These are phyloP conservation scores for Dryobates pubescens DNA, from an alignment of 2,797 vertebrate species.

Conservation along the genomic window DNA sequence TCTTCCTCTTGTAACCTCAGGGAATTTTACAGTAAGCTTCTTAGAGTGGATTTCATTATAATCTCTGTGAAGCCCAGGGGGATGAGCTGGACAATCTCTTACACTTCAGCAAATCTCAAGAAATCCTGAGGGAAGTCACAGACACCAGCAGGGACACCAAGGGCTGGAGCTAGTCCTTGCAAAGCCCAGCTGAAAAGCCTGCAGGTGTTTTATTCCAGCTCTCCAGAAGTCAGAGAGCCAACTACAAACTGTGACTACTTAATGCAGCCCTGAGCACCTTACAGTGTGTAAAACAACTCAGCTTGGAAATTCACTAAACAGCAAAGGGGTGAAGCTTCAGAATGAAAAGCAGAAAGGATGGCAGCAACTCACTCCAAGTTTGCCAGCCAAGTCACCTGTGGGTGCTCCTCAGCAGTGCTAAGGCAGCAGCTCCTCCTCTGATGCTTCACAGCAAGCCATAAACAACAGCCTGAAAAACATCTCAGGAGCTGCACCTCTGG, in stretches of 20 bases:
- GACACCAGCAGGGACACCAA: not conserved
- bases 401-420: not conserved
- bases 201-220: not conserved
- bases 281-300: not conserved
- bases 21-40: not conserved
- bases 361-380: not conserved
- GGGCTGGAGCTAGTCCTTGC: not conserved
- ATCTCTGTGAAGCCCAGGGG: not conserved
- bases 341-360: not conserved
- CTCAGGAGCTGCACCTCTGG: not conserved
- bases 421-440: not conserved
- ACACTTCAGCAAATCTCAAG: not conserved
- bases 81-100: not conserved
- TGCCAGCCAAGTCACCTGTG: not conserved
- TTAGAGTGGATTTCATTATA: constrained; percentile 5
- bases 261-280: not conserved
- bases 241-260: not conserved
- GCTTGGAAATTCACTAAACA: not conserved
- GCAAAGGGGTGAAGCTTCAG: not conserved
- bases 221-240: not conserved
- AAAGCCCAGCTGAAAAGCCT: not conserved
- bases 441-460: too few species aligned
- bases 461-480: not conserved
- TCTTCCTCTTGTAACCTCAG: not conserved
- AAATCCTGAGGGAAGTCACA: not conserved